phyloP scores from a whole-genome alignment of 2,888 invertebrate genomes.

The Synergus itoensis region DNA sequence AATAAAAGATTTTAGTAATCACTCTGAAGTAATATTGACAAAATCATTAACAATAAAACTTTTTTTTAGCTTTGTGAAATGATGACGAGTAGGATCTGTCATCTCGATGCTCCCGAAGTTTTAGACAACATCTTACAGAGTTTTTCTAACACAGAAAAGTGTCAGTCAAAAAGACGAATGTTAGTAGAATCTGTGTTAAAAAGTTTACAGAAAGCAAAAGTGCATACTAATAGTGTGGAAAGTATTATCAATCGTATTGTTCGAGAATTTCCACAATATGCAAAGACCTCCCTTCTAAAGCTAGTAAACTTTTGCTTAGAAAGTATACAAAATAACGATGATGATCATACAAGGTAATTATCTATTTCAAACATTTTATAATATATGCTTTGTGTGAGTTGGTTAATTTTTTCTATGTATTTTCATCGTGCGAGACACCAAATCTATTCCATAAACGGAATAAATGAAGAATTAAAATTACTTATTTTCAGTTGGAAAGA shows the following conservation, averaged over 20 bases:
- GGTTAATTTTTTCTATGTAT: no score
- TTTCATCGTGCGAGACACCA: no score
- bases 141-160: constrained; percentile 60
- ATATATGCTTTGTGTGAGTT: neutral
- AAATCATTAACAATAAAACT: neutral
- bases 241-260: constrained; percentile 79
- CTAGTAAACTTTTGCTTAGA: constrained; percentile 81
- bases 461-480: neutral
- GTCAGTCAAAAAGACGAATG: constrained; percentile 69
- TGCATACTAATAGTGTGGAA: constrained; percentile 76
- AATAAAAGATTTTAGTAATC: no score
- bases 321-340: constrained; percentile 79
- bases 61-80: constrained; percentile 66
- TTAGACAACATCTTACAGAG: constrained; percentile 69
- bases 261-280: constrained; percentile 79
- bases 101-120: constrained; percentile 66
- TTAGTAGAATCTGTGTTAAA: constrained; percentile 73
- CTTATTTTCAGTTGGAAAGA: constrained; percentile 82
- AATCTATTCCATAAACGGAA: neutral
- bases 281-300: constrained; percentile 79
- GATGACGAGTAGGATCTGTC: constrained; percentile 64
- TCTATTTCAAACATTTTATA: no score
- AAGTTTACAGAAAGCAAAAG: constrained; percentile 74
- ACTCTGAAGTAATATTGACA: no score
- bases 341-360: constrained; percentile 78